Percentiles rank a stretch among this genome's conserved stretches.
Evolutionary conservation across 2,888 invertebrate species (phyloP).

Genomic region (Lucinisca nassula): DNA sequence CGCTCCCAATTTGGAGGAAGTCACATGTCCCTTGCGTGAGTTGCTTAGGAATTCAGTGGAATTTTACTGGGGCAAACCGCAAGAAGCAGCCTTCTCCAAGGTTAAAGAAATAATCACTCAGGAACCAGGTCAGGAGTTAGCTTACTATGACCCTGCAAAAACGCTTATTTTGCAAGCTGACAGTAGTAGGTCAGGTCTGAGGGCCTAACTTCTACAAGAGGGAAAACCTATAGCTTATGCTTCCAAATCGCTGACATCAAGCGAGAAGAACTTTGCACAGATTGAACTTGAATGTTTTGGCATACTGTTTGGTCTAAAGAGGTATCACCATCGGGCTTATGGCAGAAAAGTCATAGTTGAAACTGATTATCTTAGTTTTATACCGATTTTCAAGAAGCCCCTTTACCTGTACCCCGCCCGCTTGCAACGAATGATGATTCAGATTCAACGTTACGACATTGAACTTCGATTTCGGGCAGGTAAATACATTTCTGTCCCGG

Average conservation of each 20-base stretch:
- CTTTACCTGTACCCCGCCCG: neutral
- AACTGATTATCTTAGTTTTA: constrained; percentile 22
- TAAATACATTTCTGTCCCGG: constrained; percentile 50
- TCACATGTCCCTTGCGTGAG: constrained; percentile 10
- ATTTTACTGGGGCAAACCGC: constrained; percentile 19
- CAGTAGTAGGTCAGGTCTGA: neutral
- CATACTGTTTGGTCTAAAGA: constrained; percentile 3
- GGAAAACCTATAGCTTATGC: constrained; percentile 50
- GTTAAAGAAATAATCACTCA: constrained; percentile 18
- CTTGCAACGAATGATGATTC: constrained; percentile 54
- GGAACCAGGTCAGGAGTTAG: constrained; percentile 15
- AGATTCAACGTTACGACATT: constrained; percentile 45
- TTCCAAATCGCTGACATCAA: constrained; percentile 29
- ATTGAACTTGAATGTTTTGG: constrained; percentile 15
- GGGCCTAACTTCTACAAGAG: constrained; percentile 33
- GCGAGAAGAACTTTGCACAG: constrained; percentile 6
- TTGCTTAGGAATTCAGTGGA: neutral
- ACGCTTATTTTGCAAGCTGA: constrained; percentile 24
- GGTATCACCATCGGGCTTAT: constrained; percentile 19
- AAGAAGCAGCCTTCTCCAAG: constrained; percentile 15
- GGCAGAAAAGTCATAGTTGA: neutral
- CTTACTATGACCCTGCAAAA: constrained; percentile 29
- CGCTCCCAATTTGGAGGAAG: neutral
- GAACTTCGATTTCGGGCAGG: constrained; percentile 29
- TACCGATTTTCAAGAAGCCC: constrained; percentile 20